Evolutionary conservation across 1,140 invertebrate genomes (phyloP).

Genomic region (Neotoxoptera formosana): DNA sequence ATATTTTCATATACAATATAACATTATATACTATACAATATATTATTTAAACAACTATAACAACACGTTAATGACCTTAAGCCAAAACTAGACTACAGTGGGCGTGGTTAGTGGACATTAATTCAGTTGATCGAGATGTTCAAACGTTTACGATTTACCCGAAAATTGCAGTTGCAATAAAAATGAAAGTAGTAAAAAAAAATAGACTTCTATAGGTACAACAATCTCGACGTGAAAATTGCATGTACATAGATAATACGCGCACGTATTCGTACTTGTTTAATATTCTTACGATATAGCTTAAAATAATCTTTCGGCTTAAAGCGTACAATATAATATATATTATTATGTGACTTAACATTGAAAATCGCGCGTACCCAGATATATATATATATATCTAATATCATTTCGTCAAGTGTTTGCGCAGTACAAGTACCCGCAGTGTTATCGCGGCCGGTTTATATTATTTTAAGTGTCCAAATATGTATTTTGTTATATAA

Average conservation of each 20-base stretch:
- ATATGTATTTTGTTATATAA: not conserved
- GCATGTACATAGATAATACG: not conserved
- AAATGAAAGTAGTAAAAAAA: not conserved
- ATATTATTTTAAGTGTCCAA: not conserved
- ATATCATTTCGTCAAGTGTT: not conserved
- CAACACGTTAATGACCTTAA: not conserved
- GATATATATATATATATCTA: too few relatives aligned
- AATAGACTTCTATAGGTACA: not conserved
- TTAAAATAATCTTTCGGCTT: not conserved
- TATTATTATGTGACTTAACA: not conserved
- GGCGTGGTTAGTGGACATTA: not conserved
- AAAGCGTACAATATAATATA: not conserved
- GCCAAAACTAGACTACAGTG: not conserved
- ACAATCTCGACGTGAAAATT: not conserved
- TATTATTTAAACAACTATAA: not conserved
- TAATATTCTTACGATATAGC: not conserved
- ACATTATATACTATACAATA: too few relatives aligned
- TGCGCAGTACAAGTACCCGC: not conserved
- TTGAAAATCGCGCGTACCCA: not conserved
- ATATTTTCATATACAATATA: not conserved
- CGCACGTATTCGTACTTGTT: not conserved
- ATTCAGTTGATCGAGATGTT: not conserved
- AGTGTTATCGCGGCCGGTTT: not conserved
- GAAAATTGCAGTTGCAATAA: not conserved
- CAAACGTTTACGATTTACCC: not conserved